Conservation (phyloP, 23 tunicate genomes). For the Clavelina lepadiformis region DNA sequence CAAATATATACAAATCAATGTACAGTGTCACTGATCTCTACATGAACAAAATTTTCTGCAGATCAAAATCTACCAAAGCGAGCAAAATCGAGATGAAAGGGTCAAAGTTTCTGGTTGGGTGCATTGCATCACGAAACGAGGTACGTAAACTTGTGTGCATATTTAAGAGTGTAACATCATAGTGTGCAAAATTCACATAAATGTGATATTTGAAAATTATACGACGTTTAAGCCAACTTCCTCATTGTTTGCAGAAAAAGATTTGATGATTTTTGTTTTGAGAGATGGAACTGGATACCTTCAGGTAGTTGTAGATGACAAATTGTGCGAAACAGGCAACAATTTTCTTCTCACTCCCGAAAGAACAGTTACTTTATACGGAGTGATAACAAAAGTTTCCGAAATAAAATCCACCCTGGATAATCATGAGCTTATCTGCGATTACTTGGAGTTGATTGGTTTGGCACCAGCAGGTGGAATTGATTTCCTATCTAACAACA, state of each 20-base stretch:
- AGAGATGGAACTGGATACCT: conserved; percentile 92
- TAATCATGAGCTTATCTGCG: conserved; percentile 89
- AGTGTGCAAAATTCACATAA: too few species aligned
- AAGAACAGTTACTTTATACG: conserved; percentile 73
- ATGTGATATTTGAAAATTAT: too few species aligned
- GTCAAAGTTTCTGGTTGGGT: conserved; percentile 88
- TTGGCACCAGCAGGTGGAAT: conserved; percentile 95
- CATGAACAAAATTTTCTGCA: too few species aligned
- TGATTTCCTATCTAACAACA: too few species aligned
- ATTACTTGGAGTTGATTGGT: conserved; percentile 86
- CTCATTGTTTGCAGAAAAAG: conserved; percentile 77
- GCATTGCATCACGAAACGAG: conserved; percentile 82
- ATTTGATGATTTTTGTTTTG: conserved; percentile 69
- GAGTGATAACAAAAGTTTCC: conserved; percentile 49
- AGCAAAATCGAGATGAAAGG: conserved; percentile 40
- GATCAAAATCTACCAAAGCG: conserved; percentile 57
- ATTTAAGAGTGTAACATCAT: too few species aligned
- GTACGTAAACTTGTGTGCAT: too few species aligned
- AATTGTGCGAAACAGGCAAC: conserved; percentile 75
- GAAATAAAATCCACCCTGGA: conserved; percentile 87
- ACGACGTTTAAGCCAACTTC: too few species aligned
- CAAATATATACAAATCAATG: too few species aligned
- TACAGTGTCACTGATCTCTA: too few species aligned
- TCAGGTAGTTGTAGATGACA: conserved; percentile 73
- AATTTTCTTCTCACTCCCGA: conserved; percentile 66